These are phyloP conservation scores for Nycticebus coucang DNA, from an alignment of 2,113 vertebrate species.

Conservation along the genomic window DNA sequence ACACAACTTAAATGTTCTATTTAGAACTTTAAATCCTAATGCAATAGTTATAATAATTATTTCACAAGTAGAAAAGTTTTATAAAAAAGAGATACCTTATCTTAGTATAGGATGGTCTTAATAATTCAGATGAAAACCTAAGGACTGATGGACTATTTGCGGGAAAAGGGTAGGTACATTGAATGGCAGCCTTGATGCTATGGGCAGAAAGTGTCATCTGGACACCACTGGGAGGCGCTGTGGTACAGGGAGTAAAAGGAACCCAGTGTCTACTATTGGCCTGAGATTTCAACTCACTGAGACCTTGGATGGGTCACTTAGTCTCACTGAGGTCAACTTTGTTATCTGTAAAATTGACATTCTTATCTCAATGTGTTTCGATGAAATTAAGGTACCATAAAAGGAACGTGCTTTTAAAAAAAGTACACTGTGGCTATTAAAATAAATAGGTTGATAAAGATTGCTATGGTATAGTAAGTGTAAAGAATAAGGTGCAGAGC, in stretches of 20 bases:
- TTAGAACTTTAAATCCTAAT: slow-evolving; percentile 2
- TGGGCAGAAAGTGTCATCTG: not conserved
- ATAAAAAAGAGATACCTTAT: not conserved
- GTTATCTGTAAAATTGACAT: not conserved
- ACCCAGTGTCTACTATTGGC: rapidly evolving
- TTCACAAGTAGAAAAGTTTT: not conserved
- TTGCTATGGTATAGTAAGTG: not conserved
- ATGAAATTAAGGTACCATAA: not conserved
- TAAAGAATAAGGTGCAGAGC: not conserved
- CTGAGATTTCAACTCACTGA: not conserved
- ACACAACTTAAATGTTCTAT: not conserved
- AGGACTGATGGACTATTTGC: not conserved
- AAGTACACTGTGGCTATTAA: not conserved
- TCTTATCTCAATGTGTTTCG: not conserved
- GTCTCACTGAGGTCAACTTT: not conserved
- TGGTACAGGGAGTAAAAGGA: slow-evolving; percentile 49
- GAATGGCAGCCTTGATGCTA: not conserved
- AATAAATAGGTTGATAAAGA: slow-evolving; percentile 15
- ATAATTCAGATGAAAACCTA: not conserved
- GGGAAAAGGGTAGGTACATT: not conserved
- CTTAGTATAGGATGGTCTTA: not conserved
- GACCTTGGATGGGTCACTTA: slow-evolving; percentile 12
- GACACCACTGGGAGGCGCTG: slow-evolving; percentile 63
- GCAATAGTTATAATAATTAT: not conserved
- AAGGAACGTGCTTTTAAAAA: not conserved